Base-by-base conservation (phyloP, 37 sponge, comb jelly and placozoan species). In the Diacarnus erythraeanus region DNA sequence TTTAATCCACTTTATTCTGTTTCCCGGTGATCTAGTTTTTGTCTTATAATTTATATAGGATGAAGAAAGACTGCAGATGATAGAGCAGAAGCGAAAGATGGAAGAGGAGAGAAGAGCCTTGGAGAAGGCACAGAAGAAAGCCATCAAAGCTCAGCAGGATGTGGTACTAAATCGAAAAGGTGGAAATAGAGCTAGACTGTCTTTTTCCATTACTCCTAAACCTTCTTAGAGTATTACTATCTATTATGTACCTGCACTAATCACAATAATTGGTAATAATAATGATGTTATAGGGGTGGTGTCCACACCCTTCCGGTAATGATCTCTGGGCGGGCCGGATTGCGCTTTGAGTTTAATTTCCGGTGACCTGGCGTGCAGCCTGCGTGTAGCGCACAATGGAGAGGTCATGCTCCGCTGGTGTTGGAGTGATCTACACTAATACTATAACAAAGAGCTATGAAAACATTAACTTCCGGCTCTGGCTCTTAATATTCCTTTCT, bases 31-130 rank as follows among this genome's bases (percentile, higher is more conserved):
- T n/a, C n/a, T n/a, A n/a, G n/a, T n/a, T n/a, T n/a, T n/a, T n/a
- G n/a, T n/a, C n/a, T n/a, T n/a, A n/a, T n/a, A n/a, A n/a, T n/a
- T 18, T 58, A 26, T 76, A 1, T 66, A 95, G 96, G 92, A 95
- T 25, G 92, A 95, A 68, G 96, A 95, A 79, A 56, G 93, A 29
- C 69, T 95, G 23, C 67, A 67, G 27, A 76, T 95, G 76, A 57
- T 95, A 15, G 92, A 95, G 57, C 89, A 95, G 57, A 79, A 80
- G 75, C 68, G 89, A 40, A 89, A 86, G 69, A 83, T 88, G 77
- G 89, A 89, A n/a, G 93, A 92, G 64, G 90, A 95, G 60, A 83
- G 81, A 74, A 78, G 83, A 58, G 84, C 79, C 1, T 51, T 87
- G 2, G 87, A 91, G 42, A 83, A 78, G 42, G 90, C 84, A 27